Conservation (phyloP, 2,888 invertebrate species). For the Nephrotoma flavescens region DNA sequence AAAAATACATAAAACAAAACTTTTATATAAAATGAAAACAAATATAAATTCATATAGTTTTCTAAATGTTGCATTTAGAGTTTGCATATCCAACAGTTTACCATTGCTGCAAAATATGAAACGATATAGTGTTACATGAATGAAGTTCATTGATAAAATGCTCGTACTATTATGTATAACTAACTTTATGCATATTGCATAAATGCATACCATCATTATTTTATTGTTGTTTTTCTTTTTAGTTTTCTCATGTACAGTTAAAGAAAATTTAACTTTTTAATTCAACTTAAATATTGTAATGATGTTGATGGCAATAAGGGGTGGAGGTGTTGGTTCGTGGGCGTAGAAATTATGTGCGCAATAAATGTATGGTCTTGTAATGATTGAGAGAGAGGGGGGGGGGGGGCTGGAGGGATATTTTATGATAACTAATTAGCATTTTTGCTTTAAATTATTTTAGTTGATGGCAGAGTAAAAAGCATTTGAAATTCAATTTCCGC, state of each 20-base stretch:
- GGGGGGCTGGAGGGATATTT: neutral
- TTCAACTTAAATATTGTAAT: neutral
- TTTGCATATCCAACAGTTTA: neutral
- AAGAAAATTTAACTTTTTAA: neutral
- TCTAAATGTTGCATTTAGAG: neutral
- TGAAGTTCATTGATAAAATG: neutral
- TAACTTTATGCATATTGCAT: neutral
- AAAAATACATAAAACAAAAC: neutral
- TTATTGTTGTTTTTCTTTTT: neutral
- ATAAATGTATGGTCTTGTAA: neutral
- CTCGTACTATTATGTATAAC: too few relatives aligned
- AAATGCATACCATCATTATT: neutral
- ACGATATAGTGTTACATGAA: neutral
- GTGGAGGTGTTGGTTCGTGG: neutral
- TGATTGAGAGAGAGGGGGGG: neutral
- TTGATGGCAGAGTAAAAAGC: neutral
- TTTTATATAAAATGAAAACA: neutral
- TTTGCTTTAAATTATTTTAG: neutral
- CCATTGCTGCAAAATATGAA: neutral
- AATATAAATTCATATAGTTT: neutral
- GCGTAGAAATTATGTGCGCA: neutral
- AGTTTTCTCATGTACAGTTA: neutral
- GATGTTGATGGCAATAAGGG: neutral
- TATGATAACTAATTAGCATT: neutral
- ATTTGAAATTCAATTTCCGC: neutral